Conservation (phyloP, 1,140 invertebrate species). For the Eurosta solidaginis region DNA sequence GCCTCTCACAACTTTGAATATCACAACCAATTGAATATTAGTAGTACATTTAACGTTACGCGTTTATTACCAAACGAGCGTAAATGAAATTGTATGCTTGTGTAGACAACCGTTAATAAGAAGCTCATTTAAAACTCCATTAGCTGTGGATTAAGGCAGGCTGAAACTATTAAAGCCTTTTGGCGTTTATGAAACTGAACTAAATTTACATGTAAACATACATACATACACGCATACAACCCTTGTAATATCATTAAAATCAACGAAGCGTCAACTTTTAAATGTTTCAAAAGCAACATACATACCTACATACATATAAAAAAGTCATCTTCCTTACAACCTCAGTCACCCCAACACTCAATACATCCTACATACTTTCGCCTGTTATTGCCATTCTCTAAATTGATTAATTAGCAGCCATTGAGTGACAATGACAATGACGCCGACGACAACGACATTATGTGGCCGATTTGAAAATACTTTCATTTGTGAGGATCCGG, state of each 20-base stretch:
- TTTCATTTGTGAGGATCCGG: not conserved
- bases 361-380: not conserved
- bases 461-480: slow-evolving; percentile 14
- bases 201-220: not conserved
- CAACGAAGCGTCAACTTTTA: slow-evolving; percentile 20
- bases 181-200: no score
- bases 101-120: not conserved
- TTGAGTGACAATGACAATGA: slow-evolving; percentile 13
- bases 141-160: not conserved
- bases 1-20: not conserved
- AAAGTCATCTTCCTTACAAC: no score
- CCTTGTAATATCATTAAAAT: not conserved
- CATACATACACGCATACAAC: not conserved
- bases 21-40: not conserved
- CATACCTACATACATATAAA: not conserved
- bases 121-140: slow-evolving; percentile 21
- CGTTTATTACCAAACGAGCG: not conserved
- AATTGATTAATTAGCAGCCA: slow-evolving; percentile 24
- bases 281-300: not conserved
- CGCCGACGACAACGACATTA: slow-evolving; percentile 7
- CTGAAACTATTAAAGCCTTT: not conserved
- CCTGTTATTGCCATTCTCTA: not conserved
- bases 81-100: not conserved
- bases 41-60: not conserved
- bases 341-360: not conserved